These are phyloP conservation scores for Ptilodon capucinus DNA, from an alignment of 2,888 invertebrate genomes.

Conservation along the genomic window DNA sequence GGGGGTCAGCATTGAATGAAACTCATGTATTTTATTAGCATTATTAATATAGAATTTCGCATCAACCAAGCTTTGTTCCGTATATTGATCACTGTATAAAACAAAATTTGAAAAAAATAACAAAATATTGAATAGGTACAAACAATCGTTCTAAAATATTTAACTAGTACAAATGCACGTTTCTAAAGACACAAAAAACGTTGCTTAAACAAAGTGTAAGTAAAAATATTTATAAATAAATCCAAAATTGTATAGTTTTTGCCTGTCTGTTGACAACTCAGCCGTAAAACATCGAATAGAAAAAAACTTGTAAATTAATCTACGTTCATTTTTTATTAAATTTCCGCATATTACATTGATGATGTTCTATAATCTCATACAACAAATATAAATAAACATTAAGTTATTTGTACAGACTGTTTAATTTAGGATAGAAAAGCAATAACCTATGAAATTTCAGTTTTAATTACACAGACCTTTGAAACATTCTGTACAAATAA, in stretches of 20 bases:
- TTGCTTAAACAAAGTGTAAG: too few relatives aligned
- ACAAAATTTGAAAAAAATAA: slow-evolving; percentile 43
- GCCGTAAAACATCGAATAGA: neutral
- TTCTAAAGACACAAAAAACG: neutral
- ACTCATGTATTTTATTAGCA: slow-evolving; percentile 60
- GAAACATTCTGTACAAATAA: neutral
- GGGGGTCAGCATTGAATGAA: slow-evolving; percentile 37
- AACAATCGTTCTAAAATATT: neutral
- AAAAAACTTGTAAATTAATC: slow-evolving; percentile 31
- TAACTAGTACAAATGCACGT: neutral
- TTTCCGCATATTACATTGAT: neutral
- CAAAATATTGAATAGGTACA: neutral
- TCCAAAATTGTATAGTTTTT: too few relatives aligned
- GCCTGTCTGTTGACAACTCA: neutral
- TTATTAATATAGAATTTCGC: slow-evolving; percentile 61
- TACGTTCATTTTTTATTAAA: slow-evolving; percentile 6
- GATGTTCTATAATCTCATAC: neutral
- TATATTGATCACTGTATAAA: slow-evolving; percentile 41
- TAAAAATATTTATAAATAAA: too few relatives aligned
- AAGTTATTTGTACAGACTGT: neutral
- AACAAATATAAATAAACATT: neutral
- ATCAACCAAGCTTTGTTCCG: slow-evolving; percentile 62
- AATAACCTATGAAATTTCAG: too few relatives aligned
- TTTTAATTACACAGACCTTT: neutral
- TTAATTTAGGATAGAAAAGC: too few relatives aligned